phyloP scores from a whole-genome alignment of 2,113 vertebrate genomes.

The Myiozetetes cayanensis region DNA sequence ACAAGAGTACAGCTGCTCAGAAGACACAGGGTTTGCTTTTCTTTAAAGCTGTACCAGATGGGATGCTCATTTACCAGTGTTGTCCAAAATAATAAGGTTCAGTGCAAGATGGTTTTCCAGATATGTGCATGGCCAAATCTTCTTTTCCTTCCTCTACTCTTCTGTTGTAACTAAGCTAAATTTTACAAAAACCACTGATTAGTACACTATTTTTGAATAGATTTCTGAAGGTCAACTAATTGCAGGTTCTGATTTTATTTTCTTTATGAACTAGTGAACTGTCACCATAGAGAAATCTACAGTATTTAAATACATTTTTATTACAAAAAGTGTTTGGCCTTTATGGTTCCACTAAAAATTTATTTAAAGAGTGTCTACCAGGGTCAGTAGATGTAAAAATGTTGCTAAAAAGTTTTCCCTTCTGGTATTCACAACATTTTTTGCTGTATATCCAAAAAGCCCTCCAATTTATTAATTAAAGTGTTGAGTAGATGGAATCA shows the following conservation, averaged over 20 bases:
- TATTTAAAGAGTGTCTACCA: background rate
- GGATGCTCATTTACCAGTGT: slow-evolving; percentile 64
- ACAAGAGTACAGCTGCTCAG: slow-evolving; percentile 21
- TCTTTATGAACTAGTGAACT: background rate
- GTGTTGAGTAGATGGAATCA: background rate
- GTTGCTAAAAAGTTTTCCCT: background rate
- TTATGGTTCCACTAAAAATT: background rate
- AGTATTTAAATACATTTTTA: background rate
- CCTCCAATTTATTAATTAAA: background rate
- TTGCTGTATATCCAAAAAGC: background rate
- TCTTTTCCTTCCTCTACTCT: slow-evolving; percentile 13
- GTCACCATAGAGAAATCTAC: background rate
- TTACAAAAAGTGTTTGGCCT: background rate
- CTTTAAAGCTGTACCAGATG: slow-evolving; percentile 65
- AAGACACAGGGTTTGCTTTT: slow-evolving; percentile 40
- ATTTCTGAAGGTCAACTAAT: background rate
- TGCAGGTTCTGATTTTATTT: background rate
- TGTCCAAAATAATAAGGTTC: slow-evolving; percentile 64
- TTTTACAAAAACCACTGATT: slow-evolving; percentile 62
- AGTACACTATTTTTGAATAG: slow-evolving; percentile 57
- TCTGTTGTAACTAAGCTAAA: slow-evolving; percentile 48
- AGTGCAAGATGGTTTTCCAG: slow-evolving; percentile 62
- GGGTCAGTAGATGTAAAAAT: background rate
- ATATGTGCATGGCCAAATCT: slow-evolving; percentile 42
- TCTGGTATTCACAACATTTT: background rate